Evolutionary conservation across 2,113 vertebrate species (phyloP).

Genomic region (Sebastes fasciatus): DNA sequence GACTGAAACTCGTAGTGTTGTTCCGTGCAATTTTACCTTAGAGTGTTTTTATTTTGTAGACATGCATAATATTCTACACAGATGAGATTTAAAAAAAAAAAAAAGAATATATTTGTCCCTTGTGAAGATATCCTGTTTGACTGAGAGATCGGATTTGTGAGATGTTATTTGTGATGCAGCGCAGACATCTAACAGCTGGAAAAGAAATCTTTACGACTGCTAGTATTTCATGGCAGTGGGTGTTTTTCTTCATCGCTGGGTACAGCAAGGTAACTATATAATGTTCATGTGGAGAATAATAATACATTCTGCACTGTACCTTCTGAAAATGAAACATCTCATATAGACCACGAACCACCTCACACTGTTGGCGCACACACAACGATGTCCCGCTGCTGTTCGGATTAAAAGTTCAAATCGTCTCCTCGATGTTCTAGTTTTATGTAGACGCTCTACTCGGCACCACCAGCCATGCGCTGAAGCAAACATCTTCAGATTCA

Average conservation of each 20-base stretch:
- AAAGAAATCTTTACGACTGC: constrained; percentile 54
- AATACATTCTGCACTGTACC: constrained; percentile 61
- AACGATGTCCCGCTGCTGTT: constrained; percentile 58
- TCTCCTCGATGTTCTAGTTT: constrained; percentile 65
- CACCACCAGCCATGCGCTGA: constrained; percentile 40
- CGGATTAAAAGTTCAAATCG: constrained; percentile 59
- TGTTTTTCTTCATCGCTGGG: constrained; percentile 66
- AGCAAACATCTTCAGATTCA: constrained; percentile 19
- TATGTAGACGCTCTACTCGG: constrained; percentile 53
- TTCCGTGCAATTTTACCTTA: constrained; percentile 75
- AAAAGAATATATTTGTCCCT: constrained; percentile 74
- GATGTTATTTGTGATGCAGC: constrained; percentile 72
- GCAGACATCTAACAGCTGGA: constrained; percentile 61
- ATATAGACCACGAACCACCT: constrained; percentile 42
- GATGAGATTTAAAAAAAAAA: constrained; percentile 60
- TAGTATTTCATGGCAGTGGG: constrained; percentile 57
- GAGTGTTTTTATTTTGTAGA: constrained; percentile 80
- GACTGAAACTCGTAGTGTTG: constrained; percentile 73
- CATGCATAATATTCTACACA: constrained; percentile 78
- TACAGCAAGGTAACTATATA: constrained; percentile 60
- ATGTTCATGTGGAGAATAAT: constrained; percentile 69
- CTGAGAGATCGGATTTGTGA: constrained; percentile 52
- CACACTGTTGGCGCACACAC: constrained; percentile 51
- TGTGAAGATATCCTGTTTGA: constrained; percentile 76
- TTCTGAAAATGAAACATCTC: constrained; percentile 60